Conservation (phyloP, 2,797 vertebrate genomes). For the Notoglanidium macrostoma region DNA sequence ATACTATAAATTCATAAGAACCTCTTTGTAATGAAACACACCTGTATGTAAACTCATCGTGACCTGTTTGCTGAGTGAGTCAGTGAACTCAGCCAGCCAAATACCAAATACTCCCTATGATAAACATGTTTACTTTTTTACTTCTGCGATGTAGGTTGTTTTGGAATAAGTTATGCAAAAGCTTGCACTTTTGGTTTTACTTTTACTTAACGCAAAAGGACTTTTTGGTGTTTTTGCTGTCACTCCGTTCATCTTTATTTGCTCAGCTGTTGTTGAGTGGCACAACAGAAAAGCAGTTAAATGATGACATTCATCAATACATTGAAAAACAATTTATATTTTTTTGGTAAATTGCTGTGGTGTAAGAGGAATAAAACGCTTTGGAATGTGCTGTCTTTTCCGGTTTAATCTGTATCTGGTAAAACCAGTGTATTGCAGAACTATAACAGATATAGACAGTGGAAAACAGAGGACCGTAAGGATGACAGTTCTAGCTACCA, state of each 20-base stretch:
- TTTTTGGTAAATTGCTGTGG: not conserved
- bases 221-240: not conserved
- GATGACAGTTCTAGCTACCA: not conserved
- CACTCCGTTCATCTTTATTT: not conserved
- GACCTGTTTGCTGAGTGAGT: conserved; percentile 19
- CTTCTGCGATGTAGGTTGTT: not conserved
- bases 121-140: conserved; percentile 4
- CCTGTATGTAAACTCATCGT: conserved; percentile 18
- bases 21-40: not conserved
- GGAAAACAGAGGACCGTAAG: not conserved
- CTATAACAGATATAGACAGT: not conserved
- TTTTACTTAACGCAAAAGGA: not conserved
- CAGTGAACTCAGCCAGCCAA: not conserved
- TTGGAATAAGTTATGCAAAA: not conserved
- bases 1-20: not conserved
- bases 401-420: not conserved
- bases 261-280: not conserved
- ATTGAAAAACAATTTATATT: not conserved
- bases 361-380: not conserved
- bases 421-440: not conserved
- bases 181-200: not conserved
- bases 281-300: not conserved
- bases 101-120: not conserved
- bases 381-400: not conserved
- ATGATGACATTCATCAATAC: not conserved